phyloP scores from a whole-genome alignment of 2,888 invertebrate species.

The Tromatobia lineatoria region DNA sequence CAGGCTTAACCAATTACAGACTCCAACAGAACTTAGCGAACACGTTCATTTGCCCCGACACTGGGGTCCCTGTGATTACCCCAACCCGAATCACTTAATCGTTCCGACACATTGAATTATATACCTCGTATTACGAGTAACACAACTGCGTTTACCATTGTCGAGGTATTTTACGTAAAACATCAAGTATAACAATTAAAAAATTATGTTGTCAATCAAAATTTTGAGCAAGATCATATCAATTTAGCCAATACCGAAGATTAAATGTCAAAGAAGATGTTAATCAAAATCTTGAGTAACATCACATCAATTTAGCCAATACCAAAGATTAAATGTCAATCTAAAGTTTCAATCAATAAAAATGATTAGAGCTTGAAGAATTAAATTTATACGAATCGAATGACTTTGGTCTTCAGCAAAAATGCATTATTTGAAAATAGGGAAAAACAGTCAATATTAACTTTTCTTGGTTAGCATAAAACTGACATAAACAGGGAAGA shows the following conservation, averaged over 20 bases:
- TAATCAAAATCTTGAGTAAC: not conserved
- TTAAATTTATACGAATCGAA: too few relatives aligned
- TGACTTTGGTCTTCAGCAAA: not conserved
- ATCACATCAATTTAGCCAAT: not conserved
- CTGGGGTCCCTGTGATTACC: slow-evolving; percentile 24
- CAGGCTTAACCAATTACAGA: slow-evolving; percentile 37
- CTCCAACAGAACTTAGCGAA: slow-evolving; percentile 21
- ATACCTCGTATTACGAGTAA: not conserved
- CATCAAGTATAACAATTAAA: not conserved
- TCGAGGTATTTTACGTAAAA: not conserved
- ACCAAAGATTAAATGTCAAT: too few relatives aligned
- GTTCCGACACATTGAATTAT: slow-evolving; percentile 15
- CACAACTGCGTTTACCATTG: not conserved
- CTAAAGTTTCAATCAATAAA: not conserved
- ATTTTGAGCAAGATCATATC: not conserved
- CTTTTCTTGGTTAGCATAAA: not conserved
- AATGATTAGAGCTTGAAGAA: not conserved
- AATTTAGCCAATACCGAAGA: too few relatives aligned
- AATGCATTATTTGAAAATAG: not conserved
- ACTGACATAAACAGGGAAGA: not conserved
- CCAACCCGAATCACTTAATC: slow-evolving; percentile 22
- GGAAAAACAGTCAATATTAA: not conserved
- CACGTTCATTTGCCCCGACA: slow-evolving; percentile 13
- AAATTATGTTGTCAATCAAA: too few relatives aligned
- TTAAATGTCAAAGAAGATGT: too few relatives aligned